Percentiles rank a stretch among this genome's conserved stretches.
Evolutionary conservation across 2,888 invertebrate species (phyloP).

Genomic region (Volucella bombylans): DNA sequence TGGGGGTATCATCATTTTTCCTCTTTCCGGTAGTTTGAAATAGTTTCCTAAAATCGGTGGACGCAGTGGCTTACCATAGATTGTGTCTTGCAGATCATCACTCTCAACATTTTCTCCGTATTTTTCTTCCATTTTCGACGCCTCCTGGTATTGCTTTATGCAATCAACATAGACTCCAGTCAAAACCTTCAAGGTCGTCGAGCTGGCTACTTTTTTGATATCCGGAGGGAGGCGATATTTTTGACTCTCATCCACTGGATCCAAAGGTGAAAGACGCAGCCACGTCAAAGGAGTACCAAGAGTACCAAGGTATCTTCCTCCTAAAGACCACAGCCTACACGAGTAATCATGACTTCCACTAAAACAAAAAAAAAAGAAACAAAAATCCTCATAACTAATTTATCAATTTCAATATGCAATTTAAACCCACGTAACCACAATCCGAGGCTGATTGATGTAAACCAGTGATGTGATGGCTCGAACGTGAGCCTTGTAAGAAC

Average conservation of each 20-base stretch:
- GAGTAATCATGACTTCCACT: slow-evolving; percentile 88
- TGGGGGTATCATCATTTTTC: slow-evolving; percentile 82
- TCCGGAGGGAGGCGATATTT: slow-evolving; percentile 87
- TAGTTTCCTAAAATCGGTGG: slow-evolving; percentile 85
- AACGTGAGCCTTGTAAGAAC: slow-evolving; percentile 88
- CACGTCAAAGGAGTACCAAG: slow-evolving; percentile 88
- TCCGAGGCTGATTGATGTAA: slow-evolving; percentile 86
- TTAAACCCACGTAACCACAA: slow-evolving; percentile 86
- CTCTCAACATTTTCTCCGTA: slow-evolving; percentile 76
- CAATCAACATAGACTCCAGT: slow-evolving; percentile 52
- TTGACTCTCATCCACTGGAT: slow-evolving; percentile 80
- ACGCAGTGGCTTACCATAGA: slow-evolving; percentile 84
- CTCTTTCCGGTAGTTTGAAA: slow-evolving; percentile 83
- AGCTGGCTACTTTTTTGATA: slow-evolving; percentile 88
- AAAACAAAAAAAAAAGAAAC: slow-evolving; percentile 12
- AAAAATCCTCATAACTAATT: slow-evolving; percentile 9
- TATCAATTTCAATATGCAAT: slow-evolving; percentile 2
- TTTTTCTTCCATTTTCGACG: slow-evolving; percentile 53
- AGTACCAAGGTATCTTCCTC: slow-evolving; percentile 88
- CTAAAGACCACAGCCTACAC: slow-evolving; percentile 89
- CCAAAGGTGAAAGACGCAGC: slow-evolving; percentile 83
- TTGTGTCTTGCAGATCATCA: slow-evolving; percentile 63
- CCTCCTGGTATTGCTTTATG: slow-evolving; percentile 54
- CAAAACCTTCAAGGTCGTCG: slow-evolving; percentile 88
- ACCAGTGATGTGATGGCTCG: slow-evolving; percentile 87